These are phyloP conservation scores for Microtus pennsylvanicus DNA, from an alignment of 2,113 vertebrate species.

Conservation along the genomic window DNA sequence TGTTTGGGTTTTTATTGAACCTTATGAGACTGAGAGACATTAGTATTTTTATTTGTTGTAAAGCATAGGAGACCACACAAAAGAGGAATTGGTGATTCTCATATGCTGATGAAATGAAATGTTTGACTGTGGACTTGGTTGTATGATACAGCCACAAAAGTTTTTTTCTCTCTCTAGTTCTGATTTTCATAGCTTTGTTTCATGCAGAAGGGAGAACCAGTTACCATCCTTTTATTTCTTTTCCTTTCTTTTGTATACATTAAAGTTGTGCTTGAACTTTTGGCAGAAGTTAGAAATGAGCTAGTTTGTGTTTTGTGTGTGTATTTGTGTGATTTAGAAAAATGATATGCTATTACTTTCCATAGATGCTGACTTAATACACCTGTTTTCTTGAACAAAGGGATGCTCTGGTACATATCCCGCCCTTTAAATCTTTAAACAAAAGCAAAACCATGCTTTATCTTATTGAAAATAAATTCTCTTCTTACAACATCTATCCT, in stretches of 20 bases:
- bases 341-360: slow-evolving; percentile 25
- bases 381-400: not conserved
- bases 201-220: not conserved
- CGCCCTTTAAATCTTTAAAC: slow-evolving; percentile 57
- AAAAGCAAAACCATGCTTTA: slow-evolving; percentile 9
- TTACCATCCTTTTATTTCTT: slow-evolving; percentile 10
- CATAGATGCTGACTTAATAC: not conserved
- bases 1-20: not conserved
- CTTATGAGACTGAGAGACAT: not conserved
- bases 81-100: not conserved
- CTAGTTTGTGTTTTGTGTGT: not conserved
- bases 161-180: slow-evolving; percentile 32
- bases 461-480: not conserved
- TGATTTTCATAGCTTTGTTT: not conserved
- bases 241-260: not conserved
- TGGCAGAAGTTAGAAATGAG: slow-evolving; percentile 16
- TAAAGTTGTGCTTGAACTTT: slow-evolving; percentile 49
- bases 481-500: not conserved
- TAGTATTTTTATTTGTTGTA: not conserved
- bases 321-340: slow-evolving; percentile 45
- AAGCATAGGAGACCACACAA: not conserved
- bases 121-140: not conserved
- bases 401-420: not conserved
- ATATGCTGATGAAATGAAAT: not conserved
- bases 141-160: not conserved